Evolutionary conservation across 2,888 invertebrate species (phyloP), one percentile per base, ranked within the genome.

Genomic region (Chromoteleia sp.): DNA sequence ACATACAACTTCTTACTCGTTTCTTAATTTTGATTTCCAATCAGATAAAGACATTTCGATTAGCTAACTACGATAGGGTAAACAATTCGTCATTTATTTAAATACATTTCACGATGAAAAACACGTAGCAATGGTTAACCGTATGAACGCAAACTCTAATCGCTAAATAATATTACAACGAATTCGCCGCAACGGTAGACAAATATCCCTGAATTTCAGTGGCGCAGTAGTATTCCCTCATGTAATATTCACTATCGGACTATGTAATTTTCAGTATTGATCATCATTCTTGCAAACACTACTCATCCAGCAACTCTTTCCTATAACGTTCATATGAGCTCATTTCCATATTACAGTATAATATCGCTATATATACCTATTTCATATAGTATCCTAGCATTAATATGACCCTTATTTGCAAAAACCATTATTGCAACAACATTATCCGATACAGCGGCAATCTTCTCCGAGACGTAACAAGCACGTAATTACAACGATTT

Each of bases 241-340:
- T 70, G 63, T 77, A 61, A 76, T 68, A 77, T 77, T 77, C 70
- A 78, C 78, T 45, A 65, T 71, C 78, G 29, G 63, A 58, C 71
- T 65, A 71, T 78, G 65, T 71, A 78, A 78, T 78, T 78, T 78
- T 58, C 71, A 41, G 78, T 78, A 78, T 78, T 58, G 78, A 78
- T 78, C 71, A 78, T 78, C 70, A 65, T 41, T 71, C 77, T 56
- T 68, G 70, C 68, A 77, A 77, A 70, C 77, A 63, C 77, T 54
- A 58, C 63, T 77, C 70, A 70, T 77, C 77, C 77, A 45, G 41
- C 48, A 63, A 70, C 77, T 70, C 77, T 77, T 77, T 77, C 77
- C 77, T 70, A 56, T 63, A 54, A 70, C 77, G 70, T 70, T 77
- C 70, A 68, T 54, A 70, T 70, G 29, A 70, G 56, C 77, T 76